Evolutionary conservation across 2,113 vertebrate species (phyloP).

Genomic region (Paraplagusia blochii): DNA sequence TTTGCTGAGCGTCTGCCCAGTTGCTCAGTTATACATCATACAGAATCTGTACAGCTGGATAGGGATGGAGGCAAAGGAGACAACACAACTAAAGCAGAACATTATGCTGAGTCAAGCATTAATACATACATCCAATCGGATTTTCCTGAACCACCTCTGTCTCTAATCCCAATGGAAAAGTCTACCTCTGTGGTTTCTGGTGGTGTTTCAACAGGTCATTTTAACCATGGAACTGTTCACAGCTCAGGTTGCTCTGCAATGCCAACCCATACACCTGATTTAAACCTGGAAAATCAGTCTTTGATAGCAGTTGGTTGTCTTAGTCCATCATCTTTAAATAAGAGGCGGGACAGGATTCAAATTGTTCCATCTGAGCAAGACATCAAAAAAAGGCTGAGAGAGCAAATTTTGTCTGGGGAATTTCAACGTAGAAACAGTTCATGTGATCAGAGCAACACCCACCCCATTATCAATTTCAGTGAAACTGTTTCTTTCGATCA

Average conservation of each 20-base stretch:
- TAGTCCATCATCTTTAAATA: conserved; percentile 7
- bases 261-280: conserved; percentile 30
- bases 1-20: conserved; percentile 54
- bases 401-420: conserved; percentile 84
- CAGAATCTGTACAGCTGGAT: conserved; percentile 61
- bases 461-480: conserved; percentile 30
- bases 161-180: conserved; percentile 76
- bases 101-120: conserved; percentile 72
- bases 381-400: conserved; percentile 77
- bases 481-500: conserved; percentile 27
- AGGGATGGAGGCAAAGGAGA: conserved; percentile 45
- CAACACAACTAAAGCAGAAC: conserved; percentile 54
- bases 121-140: conserved; percentile 66
- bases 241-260: conserved; percentile 43
- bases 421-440: conserved; percentile 69
- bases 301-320: conserved; percentile 29
- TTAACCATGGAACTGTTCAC: conserved; percentile 18
- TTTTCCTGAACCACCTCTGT: conserved; percentile 67
- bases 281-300: conserved; percentile 24
- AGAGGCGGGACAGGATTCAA: conserved; percentile 10
- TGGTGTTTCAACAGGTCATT: conserved; percentile 31
- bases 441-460: conserved; percentile 54
- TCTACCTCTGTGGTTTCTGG: conserved; percentile 50
- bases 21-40: conserved; percentile 72
- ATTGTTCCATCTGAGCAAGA: conserved; percentile 69